These are phyloP conservation scores for Sinodicranocentrus sp. DNA, from an alignment of 2,888 invertebrate species.

Conservation along the genomic window DNA sequence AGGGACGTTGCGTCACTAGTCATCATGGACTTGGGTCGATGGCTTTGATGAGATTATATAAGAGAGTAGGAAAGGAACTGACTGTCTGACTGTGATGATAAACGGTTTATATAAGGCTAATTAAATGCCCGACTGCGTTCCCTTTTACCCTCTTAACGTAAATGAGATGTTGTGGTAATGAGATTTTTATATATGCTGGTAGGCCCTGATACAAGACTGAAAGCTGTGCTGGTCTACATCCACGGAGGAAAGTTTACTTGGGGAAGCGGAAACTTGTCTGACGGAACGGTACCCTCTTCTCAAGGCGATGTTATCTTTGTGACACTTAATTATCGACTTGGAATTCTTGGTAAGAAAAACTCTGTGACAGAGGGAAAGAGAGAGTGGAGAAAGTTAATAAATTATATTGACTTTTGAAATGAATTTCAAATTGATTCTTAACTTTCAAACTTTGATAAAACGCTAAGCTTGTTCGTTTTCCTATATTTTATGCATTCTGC, in stretches of 20 bases:
- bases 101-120: constrained; percentile 40
- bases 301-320: constrained; percentile 88
- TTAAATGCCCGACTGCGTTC: constrained; percentile 47
- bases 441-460: no score
- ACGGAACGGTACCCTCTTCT: constrained; percentile 90
- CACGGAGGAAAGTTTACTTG: constrained; percentile 84
- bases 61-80: no score
- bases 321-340: constrained; percentile 89
- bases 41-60: no score
- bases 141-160: constrained; percentile 13
- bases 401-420: constrained; percentile 30
- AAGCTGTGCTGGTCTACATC: constrained; percentile 89
- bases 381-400: constrained; percentile 31
- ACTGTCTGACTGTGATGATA: constrained; percentile 53
- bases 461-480: no score
- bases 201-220: constrained; percentile 74
- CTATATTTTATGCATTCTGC: no score
- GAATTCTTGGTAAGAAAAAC: constrained; percentile 82
- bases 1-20: no score
- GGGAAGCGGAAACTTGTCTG: constrained; percentile 92
- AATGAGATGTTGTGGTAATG: background rate
- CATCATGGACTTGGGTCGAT: no score
- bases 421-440: constrained; percentile 15
- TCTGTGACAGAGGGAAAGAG: background rate
- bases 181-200: background rate